Evolutionary conservation across 2,888 invertebrate genomes (phyloP).

Genomic region (Volucella inflata): DNA sequence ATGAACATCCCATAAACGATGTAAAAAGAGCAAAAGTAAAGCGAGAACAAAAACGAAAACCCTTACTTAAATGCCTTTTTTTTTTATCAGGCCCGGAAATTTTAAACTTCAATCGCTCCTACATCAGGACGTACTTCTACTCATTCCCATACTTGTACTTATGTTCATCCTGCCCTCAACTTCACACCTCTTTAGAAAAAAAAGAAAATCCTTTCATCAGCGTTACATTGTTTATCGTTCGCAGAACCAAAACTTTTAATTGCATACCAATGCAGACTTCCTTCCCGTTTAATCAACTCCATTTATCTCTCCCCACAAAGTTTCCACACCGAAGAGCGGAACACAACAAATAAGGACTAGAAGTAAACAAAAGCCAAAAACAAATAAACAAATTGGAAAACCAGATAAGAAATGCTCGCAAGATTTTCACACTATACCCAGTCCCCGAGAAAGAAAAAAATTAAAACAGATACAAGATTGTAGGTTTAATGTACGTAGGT

Average conservation of each 20-base stretch:
- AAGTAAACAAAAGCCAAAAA: neutral
- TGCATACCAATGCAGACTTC: slow-evolving; percentile 68
- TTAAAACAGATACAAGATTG: slow-evolving; percentile 9
- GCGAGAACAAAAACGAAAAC: neutral
- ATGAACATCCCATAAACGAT: neutral
- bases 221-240: slow-evolving; percentile 56
- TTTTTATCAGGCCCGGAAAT: slow-evolving; percentile 5
- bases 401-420: slow-evolving; percentile 49
- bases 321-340: slow-evolving; percentile 25
- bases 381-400: slow-evolving; percentile 62
- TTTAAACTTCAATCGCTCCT: slow-evolving; percentile 1
- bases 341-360: neutral
- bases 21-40: neutral
- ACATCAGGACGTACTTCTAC: too few relatives aligned
- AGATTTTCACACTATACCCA: slow-evolving; percentile 58
- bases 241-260: slow-evolving; percentile 65
- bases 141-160: neutral
- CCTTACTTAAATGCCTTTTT: slow-evolving; percentile 9
- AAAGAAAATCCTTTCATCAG: slow-evolving; percentile 45
- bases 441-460: neutral
- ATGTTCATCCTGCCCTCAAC: slow-evolving; percentile 5
- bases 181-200: slow-evolving; percentile 46
- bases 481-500: slow-evolving; percentile 6
- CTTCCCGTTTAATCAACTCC: slow-evolving; percentile 59
- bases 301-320: slow-evolving; percentile 47